Percentiles rank a stretch among this genome's conserved stretches.
Conservation (phyloP, 2,888 invertebrate species). For the Homarus gammarus region DNA sequence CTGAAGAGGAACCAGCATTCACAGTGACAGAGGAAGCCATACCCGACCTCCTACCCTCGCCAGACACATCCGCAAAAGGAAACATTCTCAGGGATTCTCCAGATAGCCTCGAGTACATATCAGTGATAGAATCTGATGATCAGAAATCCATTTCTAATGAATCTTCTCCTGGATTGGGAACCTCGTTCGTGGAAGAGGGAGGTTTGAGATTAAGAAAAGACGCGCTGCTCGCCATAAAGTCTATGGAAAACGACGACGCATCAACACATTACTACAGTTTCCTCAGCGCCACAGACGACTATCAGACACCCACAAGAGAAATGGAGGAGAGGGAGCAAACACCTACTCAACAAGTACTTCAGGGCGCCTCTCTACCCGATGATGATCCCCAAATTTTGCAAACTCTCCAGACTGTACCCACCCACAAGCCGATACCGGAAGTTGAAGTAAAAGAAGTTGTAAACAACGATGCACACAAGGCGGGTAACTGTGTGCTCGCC, state of each 20-base stretch:
- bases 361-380: background rate
- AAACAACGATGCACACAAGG: background rate
- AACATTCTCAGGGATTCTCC: constrained; percentile 27
- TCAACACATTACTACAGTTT: constrained; percentile 59
- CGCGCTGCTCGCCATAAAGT: constrained; percentile 52
- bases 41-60: constrained; percentile 16
- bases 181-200: constrained; percentile 60
- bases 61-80: background rate
- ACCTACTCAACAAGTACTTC: background rate
- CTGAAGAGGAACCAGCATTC: background rate
- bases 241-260: constrained; percentile 58
- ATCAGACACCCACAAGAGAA: constrained; percentile 23
- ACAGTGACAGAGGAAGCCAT: background rate
- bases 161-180: constrained; percentile 44
- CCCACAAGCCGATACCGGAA: background rate
- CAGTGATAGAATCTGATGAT: constrained; percentile 50
- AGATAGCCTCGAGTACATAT: constrained; percentile 52
- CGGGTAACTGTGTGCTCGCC: background rate
- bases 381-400: background rate
- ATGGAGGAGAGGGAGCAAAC: background rate
- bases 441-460: no score
- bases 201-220: constrained; percentile 55
- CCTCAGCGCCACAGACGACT: constrained; percentile 45
- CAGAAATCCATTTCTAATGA: constrained; percentile 39
- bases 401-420: background rate